Evolutionary conservation across 1,140 invertebrate genomes (phyloP), one percentile per base, ranked within the genome.

Genomic region (Eufriesea mexicana): DNA sequence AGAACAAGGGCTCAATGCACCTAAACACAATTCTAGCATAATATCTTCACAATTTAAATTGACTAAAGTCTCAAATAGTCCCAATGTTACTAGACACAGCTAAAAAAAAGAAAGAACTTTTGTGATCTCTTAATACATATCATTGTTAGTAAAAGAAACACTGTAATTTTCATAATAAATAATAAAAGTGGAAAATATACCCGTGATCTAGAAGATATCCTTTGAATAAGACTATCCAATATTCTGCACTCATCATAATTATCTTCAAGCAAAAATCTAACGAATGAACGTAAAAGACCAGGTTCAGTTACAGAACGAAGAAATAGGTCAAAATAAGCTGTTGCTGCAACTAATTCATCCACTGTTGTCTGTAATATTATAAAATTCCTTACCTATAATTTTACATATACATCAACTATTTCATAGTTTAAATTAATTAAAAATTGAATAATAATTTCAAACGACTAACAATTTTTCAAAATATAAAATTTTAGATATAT

Each of bases 1-100:
- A n/a, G 97, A 96, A 91, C 98, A 98, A 20, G 97, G 97, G 86
- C 97, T 95, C 68, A 99, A 94, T 91, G 98, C 97, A 94, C 97
- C 97, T 86, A 98, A 97, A 70, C 99, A 96, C 47, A 99, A 94
- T 91, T 99, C 98, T 88, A 99, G 95, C 97, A 99, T 98, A n/a
- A 99, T 96, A 93, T 99, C 99, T 94, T 99, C 99, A 94, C 98
- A 99, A 92, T 99, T 98, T 62, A 99, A 94, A 89, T 98, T 97
- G 45, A 99, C 95, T 74, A 99, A 94, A 0, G 98, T 99, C 93
- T 98, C 97, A 92, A 99, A 98, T 14, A 99, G 91, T 0, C 97
- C 96, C 85, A 99, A 93, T 0, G 98, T 98, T 4, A 99, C 98
- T 83, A 99, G 95, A 86, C 97, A 98, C 14, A 99, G 94, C 97